Evolutionary conservation across 2,797 vertebrate species (phyloP), one percentile per base, ranked within the genome.

Genomic region (Emys orbicularis): DNA sequence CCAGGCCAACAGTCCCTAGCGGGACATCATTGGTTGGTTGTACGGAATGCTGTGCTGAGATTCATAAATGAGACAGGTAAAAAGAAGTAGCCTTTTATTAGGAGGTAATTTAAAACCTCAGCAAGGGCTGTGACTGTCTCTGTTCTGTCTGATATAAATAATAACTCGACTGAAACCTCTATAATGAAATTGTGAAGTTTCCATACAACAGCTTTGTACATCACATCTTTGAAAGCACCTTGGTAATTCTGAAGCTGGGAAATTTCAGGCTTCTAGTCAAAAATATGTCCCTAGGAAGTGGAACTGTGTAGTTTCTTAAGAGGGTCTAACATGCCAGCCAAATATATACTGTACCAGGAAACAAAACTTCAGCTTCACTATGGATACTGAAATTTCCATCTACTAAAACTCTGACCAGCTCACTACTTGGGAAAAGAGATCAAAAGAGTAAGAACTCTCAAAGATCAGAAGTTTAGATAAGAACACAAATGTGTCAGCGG

Each of bases 101-200:
- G 79, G 53, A 89, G 76, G 81, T 91, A 50, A 65, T 41, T 94
- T 90, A 52, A 96, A 93, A 95, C 34, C 5, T 44, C 47, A 52
- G n/a, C 59, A 95, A 94, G 87, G 76, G 13, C 1, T 88, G 54
- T 54, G 54, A 54, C 23, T 9, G 18, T 88, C 44, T 96, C 81
- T 50, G 83, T 57, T 2, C 77, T 90, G 16, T 76, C 81, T 90
- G 2, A 31, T 88, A 25, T 41, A 94, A 94, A 77, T 87, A 81
- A 84, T 89, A 95, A 88, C 27, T 53, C 96, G 68, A 23, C 59
- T 47, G 31, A 91, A 80, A 27, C 12, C 82, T 80, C 90, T 85
- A 83, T 91, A 92, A 90, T 56, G 41, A 90, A 95, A 94, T 93
- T 19, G 83, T 52, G 81, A n/a, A 65, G 47, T 89, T 90, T 89